Percentiles rank a stretch among this genome's conserved stretches.
These are phyloP conservation scores for Ptychobarbus kaznakovi DNA, from an alignment of 2,797 vertebrate genomes.

Conservation along the genomic window DNA sequence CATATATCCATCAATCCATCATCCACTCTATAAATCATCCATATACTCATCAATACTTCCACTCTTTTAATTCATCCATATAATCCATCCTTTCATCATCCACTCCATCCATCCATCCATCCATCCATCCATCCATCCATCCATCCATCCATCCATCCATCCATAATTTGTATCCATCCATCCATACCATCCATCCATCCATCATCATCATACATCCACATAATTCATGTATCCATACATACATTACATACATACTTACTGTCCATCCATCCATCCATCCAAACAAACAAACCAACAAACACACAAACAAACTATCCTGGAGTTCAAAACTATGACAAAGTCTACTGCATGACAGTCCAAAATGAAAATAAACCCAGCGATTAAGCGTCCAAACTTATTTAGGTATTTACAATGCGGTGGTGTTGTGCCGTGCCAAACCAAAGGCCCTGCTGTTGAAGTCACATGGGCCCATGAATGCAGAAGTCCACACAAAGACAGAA, in stretches of 20 bases:
- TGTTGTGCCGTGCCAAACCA: slow-evolving; percentile 45
- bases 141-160: too few relatives aligned
- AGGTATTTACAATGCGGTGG: slow-evolving; percentile 44
- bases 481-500: slow-evolving; percentile 56
- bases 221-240: too few relatives aligned
- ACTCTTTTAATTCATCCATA: neutral
- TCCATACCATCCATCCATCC: too few relatives aligned
- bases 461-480: slow-evolving; percentile 55
- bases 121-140: too few relatives aligned
- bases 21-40: too few relatives aligned
- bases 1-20: neutral
- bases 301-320: neutral
- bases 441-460: slow-evolving; percentile 57
- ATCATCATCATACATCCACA: too few relatives aligned
- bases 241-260: too few relatives aligned
- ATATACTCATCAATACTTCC: too few relatives aligned
- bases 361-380: slow-evolving; percentile 55
- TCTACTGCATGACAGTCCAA: slow-evolving; percentile 35
- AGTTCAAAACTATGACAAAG: slow-evolving; percentile 27
- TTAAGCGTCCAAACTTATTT: slow-evolving; percentile 54
- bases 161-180: too few relatives aligned
- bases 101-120: too few relatives aligned
- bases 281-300: neutral
- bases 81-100: too few relatives aligned
- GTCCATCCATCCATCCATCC: neutral